Evolutionary conservation across 2,888 invertebrate species (phyloP), one percentile per base, ranked within the genome.

Genomic region (Heliconius aoede): DNA sequence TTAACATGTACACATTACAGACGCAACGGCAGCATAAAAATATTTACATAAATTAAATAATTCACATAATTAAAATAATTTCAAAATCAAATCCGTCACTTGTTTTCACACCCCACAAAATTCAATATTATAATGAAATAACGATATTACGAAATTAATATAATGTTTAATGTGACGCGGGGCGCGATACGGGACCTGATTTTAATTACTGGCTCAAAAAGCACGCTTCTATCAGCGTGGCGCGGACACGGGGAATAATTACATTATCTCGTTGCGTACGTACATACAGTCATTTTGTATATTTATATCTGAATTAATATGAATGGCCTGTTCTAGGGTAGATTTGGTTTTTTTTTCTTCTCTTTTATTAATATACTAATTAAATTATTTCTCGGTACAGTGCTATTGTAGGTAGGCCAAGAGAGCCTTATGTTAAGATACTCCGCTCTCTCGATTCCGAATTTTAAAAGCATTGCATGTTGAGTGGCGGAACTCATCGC

Each of bases 211-310:
- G 76, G 81, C 79, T 81, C 84, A 81, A 79, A 79, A 80, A 80
- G 78, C 80, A 76, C 69, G 76, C 77, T 80, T 73, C 78, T 81
- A 81, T 84, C 78, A 80, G 82, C 79, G 81, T 76, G 72, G 77
- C 69, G 77, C 79, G 79, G 84, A 86, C 85, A 84, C 81, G 85
- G 82, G 79, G 84, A 84, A 89, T 89, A 90, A 90, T 91, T 87
- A 88, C 87, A 89, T 90, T 90, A 90, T 90, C 87, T 88, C 85
- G 83, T 86, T 85, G 85, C 84, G 85, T 86, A 85, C 80, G 85
- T 84, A 18, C 21, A 40, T 46, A 46, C 15, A 0, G 36, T 36
- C 36, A 5, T 36, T 11, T 36, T 36, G 84, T 86, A 84, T 87
- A 87, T 86, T 84, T 85, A 86, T 87, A 87, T 88, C 87, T 86